Conservation (phyloP, 1,140 invertebrate species). For the Bombus confusus region DNA sequence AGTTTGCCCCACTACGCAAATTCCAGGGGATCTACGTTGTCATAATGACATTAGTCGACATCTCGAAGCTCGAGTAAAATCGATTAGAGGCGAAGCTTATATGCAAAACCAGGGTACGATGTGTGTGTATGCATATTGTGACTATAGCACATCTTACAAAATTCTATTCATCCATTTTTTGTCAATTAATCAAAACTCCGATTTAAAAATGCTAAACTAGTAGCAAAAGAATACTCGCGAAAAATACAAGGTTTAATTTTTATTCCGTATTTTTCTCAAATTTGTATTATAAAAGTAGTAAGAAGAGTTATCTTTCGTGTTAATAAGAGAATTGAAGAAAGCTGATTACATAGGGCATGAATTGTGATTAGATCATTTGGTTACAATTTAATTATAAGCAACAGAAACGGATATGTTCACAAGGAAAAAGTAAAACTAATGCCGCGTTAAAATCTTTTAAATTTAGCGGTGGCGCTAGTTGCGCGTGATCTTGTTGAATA, state of each 20-base stretch:
- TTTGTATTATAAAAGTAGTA: no score
- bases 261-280: no score
- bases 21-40: not conserved
- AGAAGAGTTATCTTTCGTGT: no score
- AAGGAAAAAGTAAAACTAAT: not conserved
- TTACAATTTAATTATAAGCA: not conserved
- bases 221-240: no score
- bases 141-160: not conserved
- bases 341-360: not conserved
- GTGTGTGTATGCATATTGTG: not conserved
- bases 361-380: not conserved
- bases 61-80: conserved; percentile 18
- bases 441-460: not conserved
- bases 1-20: not conserved
- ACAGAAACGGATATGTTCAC: not conserved
- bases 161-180: not conserved
- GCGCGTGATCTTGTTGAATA: not conserved
- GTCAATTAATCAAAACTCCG: not conserved
- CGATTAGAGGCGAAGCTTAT: not conserved
- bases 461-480: conserved; percentile 38
- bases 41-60: conserved; percentile 36
- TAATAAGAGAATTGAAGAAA: no score
- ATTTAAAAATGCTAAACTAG: no score
- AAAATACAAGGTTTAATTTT: no score
- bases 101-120: not conserved